Percentiles rank a stretch among this genome's conserved stretches.
phyloP scores from a whole-genome alignment of 2,888 invertebrate species.

The Cosmia pyralina region DNA sequence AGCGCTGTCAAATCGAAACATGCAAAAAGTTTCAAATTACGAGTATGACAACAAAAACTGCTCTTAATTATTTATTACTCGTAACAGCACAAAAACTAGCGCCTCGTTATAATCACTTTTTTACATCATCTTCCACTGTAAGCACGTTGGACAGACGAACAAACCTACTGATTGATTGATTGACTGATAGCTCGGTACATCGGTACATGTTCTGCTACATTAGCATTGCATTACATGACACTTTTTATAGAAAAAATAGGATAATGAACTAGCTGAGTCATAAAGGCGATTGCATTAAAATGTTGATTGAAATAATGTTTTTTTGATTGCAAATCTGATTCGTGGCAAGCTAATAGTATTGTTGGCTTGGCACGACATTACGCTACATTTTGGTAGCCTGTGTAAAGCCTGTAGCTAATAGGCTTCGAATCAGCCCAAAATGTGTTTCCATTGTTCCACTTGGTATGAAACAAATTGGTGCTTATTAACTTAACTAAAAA shows the following conservation, averaged over 20 bases:
- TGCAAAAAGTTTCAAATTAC: slow-evolving; percentile 65
- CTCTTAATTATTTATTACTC: slow-evolving; percentile 50
- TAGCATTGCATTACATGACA: slow-evolving; percentile 12
- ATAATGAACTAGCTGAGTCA: slow-evolving; percentile 14
- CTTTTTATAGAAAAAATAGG: slow-evolving; percentile 22
- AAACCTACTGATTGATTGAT: neutral
- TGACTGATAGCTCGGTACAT: neutral
- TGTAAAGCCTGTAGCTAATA: neutral
- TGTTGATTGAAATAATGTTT: neutral
- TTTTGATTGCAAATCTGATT: neutral
- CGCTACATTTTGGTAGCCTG: neutral
- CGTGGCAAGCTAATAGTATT: neutral
- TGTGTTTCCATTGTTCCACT: neutral
- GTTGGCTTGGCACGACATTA: neutral
- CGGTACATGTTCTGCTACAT: slow-evolving; percentile 1
- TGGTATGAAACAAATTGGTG: neutral
- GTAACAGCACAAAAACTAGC: slow-evolving; percentile 30
- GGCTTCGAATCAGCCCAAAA: slow-evolving; percentile 1
- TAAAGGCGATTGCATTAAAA: slow-evolving; percentile 13
- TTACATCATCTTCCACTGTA: neutral
- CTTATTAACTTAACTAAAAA: neutral
- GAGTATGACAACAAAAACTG: slow-evolving; percentile 62
- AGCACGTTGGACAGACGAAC: slow-evolving; percentile 3
- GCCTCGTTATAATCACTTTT: slow-evolving; percentile 22
- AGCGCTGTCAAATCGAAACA: slow-evolving; percentile 57